Base-by-base conservation (phyloP, 2,888 invertebrate genomes). In the Oegoconia quadripuncta region DNA sequence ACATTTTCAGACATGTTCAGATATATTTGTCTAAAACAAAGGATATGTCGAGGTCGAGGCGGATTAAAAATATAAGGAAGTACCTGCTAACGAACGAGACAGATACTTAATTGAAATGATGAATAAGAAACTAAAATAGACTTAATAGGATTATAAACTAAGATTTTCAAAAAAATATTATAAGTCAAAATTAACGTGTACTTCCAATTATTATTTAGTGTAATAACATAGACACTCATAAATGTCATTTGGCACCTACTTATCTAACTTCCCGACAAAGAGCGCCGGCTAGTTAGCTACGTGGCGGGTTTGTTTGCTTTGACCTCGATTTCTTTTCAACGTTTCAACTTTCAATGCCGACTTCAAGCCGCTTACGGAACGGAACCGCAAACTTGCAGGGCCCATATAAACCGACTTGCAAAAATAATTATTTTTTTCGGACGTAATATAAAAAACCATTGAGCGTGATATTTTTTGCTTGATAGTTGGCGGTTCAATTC, bases 241-340 rank as follows among this genome's bases (percentile, higher is more conserved):
- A 7, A 9, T 22, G 7, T 22, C 5, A 9, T 9, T 22, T 22
- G 22, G 13, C 13, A 27, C 5, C 13, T 27, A 13, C 2, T 3
- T 13, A 14, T 8, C 12, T 27, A 27, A 13, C 13, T 26, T 26
- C 11, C 13, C 27, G 27, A 27, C 7, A 34, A 26, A 17, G 13
- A 61, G 55, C 60, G 52, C 69, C 66, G 65, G 69, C 64, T 65
- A 67, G 55, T 8, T 15, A 29, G 7, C 69, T 68, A 80, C 84
- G 86, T 84, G 83, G 83, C 81, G 71, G 53, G 67, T 59, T 64
- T 49, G 64, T 59, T 71, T 64, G 64, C 55, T 67, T 59, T 86
- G 87, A 87, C 87, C 88, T 87, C 88, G 88, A 88, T 88, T 88
- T 88, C 88, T 86, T 87, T 86, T 80, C 63, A 74, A 74, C 74